A percentile compares a stretch with the other conserved stretches of the same genome.
phyloP scores from a whole-genome alignment of 2,797 vertebrate species.

The Rachycentron canadum region DNA sequence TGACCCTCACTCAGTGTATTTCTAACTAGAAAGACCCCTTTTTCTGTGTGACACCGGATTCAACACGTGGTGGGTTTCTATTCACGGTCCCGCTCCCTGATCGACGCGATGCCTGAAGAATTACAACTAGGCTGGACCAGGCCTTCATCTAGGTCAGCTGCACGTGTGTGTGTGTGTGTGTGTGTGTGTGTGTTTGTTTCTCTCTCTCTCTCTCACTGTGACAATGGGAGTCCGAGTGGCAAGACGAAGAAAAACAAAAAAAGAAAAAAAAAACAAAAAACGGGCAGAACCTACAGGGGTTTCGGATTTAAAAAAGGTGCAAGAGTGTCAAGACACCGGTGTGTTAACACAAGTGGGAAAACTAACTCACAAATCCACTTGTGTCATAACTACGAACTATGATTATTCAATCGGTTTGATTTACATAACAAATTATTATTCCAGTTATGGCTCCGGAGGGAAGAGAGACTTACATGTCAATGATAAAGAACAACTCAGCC shows the following conservation, averaged over 20 bases:
- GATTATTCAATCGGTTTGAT: constrained; percentile 42
- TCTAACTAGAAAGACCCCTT: constrained; percentile 49
- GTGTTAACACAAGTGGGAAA: not conserved
- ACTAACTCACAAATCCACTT: not conserved
- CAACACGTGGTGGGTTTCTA: constrained; percentile 83
- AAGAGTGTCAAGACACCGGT: constrained; percentile 8
- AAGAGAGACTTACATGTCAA: not conserved
- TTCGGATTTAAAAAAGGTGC: constrained; percentile 28
- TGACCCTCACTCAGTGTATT: constrained; percentile 66
- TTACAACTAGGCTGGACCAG: constrained; percentile 83
- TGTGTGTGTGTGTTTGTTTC: not conserved
- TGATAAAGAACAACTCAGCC: not conserved
- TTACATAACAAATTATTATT: constrained; percentile 35
- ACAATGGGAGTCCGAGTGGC: constrained; percentile 13
- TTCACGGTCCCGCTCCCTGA: constrained; percentile 67
- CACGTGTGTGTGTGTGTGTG: constrained; percentile 38
- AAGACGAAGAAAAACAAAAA: constrained; percentile 27
- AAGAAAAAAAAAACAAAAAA: constrained; percentile 25
- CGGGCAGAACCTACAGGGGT: constrained; percentile 27
- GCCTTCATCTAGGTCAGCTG: constrained; percentile 79
- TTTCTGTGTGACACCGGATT: constrained; percentile 71
- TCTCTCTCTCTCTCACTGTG: not conserved
- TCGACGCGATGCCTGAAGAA: constrained; percentile 73
- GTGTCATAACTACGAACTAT: not conserved
- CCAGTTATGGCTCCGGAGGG: not conserved